Conservation (phyloP, 2,113 vertebrate species). For the Suricata suricatta region DNA sequence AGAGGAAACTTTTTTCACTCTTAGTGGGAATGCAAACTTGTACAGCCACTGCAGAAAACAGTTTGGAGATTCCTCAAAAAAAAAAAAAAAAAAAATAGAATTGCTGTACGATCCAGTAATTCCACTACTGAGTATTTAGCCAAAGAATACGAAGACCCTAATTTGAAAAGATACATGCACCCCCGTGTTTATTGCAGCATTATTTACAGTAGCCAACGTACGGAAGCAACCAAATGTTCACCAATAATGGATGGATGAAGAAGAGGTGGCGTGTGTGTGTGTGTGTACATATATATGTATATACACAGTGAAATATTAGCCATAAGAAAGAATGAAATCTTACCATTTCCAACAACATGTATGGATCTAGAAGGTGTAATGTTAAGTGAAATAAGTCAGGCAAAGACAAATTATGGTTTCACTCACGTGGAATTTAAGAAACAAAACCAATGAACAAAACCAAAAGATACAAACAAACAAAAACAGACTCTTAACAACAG, state of each 20-base stretch:
- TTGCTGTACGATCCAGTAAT: not conserved
- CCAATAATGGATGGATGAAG: not conserved
- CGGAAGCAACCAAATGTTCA: not conserved
- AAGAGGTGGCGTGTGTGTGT: not conserved
- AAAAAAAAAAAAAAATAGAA: not conserved
- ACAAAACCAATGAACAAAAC: not conserved
- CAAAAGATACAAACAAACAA: not conserved
- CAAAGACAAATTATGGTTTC: not conserved
- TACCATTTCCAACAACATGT: not conserved
- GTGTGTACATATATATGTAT: no score
- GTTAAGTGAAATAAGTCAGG: not conserved
- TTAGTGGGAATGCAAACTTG: not conserved
- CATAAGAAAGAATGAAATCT: not conserved
- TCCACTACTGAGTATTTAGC: not conserved
- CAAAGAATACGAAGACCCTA: no score
- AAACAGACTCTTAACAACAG: not conserved
- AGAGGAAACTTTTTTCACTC: not conserved
- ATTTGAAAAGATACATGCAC: no score
- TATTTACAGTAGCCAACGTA: not conserved
- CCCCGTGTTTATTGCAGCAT: no score
- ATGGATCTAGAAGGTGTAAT: not conserved
- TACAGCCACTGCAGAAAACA: not conserved
- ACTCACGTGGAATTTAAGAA: not conserved
- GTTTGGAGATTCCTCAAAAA: not conserved
- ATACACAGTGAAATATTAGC: not conserved